Evolutionary conservation across 2,797 vertebrate species (phyloP), one percentile per base, ranked within the genome.

Genomic region (Aythya fuligula): DNA sequence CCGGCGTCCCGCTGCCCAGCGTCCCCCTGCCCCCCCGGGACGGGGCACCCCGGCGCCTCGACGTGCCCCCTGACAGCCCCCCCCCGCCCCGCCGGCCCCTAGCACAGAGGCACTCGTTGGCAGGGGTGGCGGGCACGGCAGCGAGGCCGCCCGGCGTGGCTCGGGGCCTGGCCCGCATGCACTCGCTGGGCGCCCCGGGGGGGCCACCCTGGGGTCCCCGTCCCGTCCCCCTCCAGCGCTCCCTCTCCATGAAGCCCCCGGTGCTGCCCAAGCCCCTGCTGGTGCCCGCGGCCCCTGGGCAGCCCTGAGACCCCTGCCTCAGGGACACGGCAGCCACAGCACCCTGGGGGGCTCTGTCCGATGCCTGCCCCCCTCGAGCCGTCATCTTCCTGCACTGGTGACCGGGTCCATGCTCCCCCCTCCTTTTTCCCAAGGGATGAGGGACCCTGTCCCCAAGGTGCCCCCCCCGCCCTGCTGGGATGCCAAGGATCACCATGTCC

Each of bases 121-220:
- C 39, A 3, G 89, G 86, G 45, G 2, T 21, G 1, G 45, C 39
- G 1, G 6, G 47, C 47, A 49, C 22, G 2, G 47, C 47, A 49
- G 47, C 8, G 94, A 97, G 94, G 96, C 82, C 96, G 95, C 96
- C 96, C 86, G 93, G 47, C 69, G 98, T 28, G n/a, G 96, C 87
- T n/a, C 61, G 87, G 17, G 89, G 57, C 0, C 98, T 62, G 94
- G 96, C 88, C 97, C 98, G 96, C 98, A 98, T 88, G 93, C 43
- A 85, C 79, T 94, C 94, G 2, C 41, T 94, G 53, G 94, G 90
- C 18, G 10, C 80, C 1, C 19, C 75, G 5, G 83, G 28, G 84
- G 87, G 6, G 5, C 15, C 34, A 0, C 5, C 82, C 30, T 73
- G 85, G 90, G 73, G 9, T 1, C 77, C 90, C 43, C 77, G 61